Evolutionary conservation across 2,888 invertebrate species (phyloP).

Genomic region (Heliconius hortense): DNA sequence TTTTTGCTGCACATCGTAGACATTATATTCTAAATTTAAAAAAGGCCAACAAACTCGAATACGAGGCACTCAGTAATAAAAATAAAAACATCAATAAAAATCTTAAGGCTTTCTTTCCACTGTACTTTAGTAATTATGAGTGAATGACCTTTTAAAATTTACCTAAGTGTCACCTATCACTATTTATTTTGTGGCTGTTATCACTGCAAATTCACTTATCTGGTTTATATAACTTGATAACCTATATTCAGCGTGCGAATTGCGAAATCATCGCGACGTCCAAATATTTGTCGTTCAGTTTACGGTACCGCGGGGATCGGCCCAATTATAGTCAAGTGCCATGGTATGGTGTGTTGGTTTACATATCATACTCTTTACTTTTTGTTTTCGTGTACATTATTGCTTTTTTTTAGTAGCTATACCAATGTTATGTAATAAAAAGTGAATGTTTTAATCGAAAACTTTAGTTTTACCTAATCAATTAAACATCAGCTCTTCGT

Average conservation of each 20-base stretch:
- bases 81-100: conserved; percentile 9
- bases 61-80: not conserved
- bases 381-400: not conserved
- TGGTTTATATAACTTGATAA: conserved; percentile 43
- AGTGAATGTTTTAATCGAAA: not conserved
- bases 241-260: conserved; percentile 45
- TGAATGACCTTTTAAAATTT: conserved; percentile 13
- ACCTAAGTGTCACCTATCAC: not conserved
- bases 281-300: conserved; percentile 45
- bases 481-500: not conserved
- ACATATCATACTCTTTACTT: not conserved
- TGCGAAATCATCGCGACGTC: conserved; percentile 41
- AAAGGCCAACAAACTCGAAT: not conserved
- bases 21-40: not conserved
- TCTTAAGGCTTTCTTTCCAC: not conserved
- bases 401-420: not conserved
- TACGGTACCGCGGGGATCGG: conserved; percentile 17
- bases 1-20: not conserved
- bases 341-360: conserved; percentile 2
- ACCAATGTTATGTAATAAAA: not conserved
- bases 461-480: not conserved
- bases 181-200: conserved; percentile 31
- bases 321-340: conserved; percentile 27
- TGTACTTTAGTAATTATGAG: conserved; percentile 8
- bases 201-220: conserved; percentile 42